Percentiles rank a stretch among this genome's conserved stretches.
Evolutionary conservation across 2,888 invertebrate species (phyloP).

Genomic region (Pristionchus entomophagus): DNA sequence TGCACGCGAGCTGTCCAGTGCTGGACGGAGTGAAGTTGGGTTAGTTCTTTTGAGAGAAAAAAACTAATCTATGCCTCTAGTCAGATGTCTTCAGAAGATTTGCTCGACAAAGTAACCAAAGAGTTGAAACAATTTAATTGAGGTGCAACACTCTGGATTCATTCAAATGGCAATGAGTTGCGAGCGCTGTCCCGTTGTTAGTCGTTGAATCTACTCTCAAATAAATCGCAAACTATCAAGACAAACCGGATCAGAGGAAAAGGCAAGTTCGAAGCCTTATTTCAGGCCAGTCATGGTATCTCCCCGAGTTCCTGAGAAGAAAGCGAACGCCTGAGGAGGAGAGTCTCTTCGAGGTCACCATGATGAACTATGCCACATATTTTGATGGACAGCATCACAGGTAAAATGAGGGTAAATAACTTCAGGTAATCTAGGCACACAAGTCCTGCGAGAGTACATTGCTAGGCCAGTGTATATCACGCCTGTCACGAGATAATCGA

Average conservation of each 20-base stretch:
- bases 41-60: not conserved
- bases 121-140: no score
- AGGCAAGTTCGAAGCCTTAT: no score
- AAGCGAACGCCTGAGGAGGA: not conserved
- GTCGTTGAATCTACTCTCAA: no score
- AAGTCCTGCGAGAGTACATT: no score
- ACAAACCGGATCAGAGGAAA: no score
- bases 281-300: not conserved
- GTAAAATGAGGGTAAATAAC: no score
- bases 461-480: no score
- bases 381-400: not conserved
- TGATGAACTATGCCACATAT: conserved; percentile 35
- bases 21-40: conserved; percentile 63
- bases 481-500: no score
- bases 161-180: conserved; percentile 50
- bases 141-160: conserved; percentile 55
- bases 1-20: conserved; percentile 66
- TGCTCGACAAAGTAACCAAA: no score
- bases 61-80: no score
- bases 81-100: not conserved
- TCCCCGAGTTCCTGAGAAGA: not conserved
- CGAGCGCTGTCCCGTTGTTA: not conserved
- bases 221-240: no score
- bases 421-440: no score
- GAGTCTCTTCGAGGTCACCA: not conserved